A percentile compares a stretch with the other conserved stretches of the same genome.
phyloP scores from a whole-genome alignment of 2,113 vertebrate genomes.

The Labeo rohita region DNA sequence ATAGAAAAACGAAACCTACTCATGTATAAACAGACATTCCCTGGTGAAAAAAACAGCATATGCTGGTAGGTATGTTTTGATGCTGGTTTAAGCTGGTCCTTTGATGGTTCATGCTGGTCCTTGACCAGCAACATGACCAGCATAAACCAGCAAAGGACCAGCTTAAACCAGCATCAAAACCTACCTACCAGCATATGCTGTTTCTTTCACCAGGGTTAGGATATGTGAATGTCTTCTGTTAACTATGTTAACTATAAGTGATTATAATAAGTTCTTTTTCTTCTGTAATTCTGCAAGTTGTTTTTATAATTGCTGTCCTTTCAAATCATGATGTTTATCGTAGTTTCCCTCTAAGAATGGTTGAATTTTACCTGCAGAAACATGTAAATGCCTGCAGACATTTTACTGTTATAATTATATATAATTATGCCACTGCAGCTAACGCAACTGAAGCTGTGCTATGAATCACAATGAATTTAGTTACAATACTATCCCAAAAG shows the following conservation, averaged over 20 bases:
- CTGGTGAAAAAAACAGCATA: too few species aligned
- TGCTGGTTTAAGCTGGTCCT: too few species aligned
- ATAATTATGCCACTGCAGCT: constrained; percentile 3
- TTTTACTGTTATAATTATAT: not conserved
- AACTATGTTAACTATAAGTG: too few species aligned
- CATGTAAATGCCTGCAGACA: not conserved
- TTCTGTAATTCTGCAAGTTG: not conserved
- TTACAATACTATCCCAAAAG: not conserved
- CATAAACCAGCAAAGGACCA: too few species aligned
- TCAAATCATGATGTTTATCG: not conserved
- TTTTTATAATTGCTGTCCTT: not conserved
- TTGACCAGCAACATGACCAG: too few species aligned
- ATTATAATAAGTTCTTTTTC: too few species aligned
- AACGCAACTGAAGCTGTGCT: not conserved
- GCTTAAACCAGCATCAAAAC: too few species aligned
- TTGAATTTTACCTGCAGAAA: not conserved
- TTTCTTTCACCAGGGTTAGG: too few species aligned
- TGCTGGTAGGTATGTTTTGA: too few species aligned
- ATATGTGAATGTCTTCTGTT: not conserved
- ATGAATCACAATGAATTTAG: not conserved
- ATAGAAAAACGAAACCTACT: not conserved
- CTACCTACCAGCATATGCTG: too few species aligned
- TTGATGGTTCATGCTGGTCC: too few species aligned
- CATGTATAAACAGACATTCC: not conserved
- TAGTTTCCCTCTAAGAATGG: not conserved